Base-by-base conservation (phyloP, 1,140 invertebrate genomes). In the Drosophila arawakana region DNA sequence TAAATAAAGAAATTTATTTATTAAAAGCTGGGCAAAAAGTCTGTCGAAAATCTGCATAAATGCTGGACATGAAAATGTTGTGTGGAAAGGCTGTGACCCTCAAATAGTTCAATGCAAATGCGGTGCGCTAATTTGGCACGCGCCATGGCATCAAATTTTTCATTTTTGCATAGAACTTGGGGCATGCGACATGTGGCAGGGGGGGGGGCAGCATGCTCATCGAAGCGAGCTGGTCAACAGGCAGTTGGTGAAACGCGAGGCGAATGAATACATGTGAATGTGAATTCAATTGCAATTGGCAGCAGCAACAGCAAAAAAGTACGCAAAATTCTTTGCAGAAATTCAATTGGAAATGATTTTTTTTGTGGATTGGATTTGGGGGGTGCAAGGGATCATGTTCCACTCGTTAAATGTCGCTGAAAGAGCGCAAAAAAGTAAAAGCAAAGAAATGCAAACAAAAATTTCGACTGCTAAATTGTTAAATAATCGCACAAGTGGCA, bases 271-370 rank as follows among this genome's bases (percentile, higher is more conserved):
- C 88, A 83, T 88, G 83, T 88, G 83, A 88, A 79, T 85, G 72
- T 63, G 79, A 82, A 89, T 89, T 89, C 84, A 84, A 89, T 84
- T 89, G 81, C 85, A 90, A 85, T 84, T 84, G 81, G 81, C 79
- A 71, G 70, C 47, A 72, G 74, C n/a, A 37, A 37, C 49, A 34
- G 15, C 44, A 50, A 57, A 66, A 35, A 9, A 10, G 25, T 25
- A 2, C n/a, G 43, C 18, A 80, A 71, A 75, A 66, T 78, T 75
- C 75, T 82, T 50, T 61, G 59, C 66, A 70, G 72, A 71, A 86
- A 86, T 81, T 86, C 69, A 81, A 86, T 85, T 84, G 81, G 85
- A 86, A 81, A 18, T 55, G 52, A 15, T 46, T 46, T 46, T 15
- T 37, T 63, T 71, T 47, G 43, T 35, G 15, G 15, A 0, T 15